These are phyloP conservation scores for Eubasilissa regina DNA, from an alignment of 1,140 invertebrate genomes.

Conservation along the genomic window DNA sequence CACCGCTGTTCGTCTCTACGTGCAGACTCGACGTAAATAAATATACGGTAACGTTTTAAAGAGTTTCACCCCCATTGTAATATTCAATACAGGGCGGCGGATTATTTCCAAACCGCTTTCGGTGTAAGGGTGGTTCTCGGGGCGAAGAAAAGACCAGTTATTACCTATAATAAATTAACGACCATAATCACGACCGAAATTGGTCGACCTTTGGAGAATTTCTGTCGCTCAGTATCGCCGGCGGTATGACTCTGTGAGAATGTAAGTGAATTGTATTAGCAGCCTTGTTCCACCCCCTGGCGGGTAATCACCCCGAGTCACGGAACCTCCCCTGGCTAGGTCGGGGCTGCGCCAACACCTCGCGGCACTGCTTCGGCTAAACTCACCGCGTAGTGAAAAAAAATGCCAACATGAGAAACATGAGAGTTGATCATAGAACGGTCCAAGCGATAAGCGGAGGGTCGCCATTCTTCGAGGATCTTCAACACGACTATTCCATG, in stretches of 20 bases:
- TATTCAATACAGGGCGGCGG: background rate
- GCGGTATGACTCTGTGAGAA: constrained; percentile 16
- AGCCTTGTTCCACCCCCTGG: constrained; percentile 28
- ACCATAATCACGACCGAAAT: constrained; percentile 19
- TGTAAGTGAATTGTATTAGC: constrained; percentile 35
- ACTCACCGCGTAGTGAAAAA: background rate
- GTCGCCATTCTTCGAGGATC: no score
- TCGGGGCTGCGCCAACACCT: background rate
- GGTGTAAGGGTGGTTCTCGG: background rate
- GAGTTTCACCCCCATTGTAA: background rate
- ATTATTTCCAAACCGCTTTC: background rate
- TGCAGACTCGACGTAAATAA: constrained; percentile 16
- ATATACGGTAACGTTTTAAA: background rate
- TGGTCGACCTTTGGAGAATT: constrained; percentile 26
- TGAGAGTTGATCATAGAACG: no score
- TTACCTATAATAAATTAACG: constrained; percentile 33
- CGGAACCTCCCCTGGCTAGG: background rate
- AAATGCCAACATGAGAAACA: no score
- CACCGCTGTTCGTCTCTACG: constrained; percentile 20
- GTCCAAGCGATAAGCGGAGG: no score
- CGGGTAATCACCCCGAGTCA: constrained; percentile 27
- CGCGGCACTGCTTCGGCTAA: background rate
- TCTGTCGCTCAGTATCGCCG: constrained; percentile 7
- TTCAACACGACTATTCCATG: no score
- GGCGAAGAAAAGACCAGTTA: constrained; percentile 20